These are phyloP conservation scores for Meloidogyne chitwoodi DNA, from an alignment of 1,140 invertebrate genomes.

Conservation along the genomic window DNA sequence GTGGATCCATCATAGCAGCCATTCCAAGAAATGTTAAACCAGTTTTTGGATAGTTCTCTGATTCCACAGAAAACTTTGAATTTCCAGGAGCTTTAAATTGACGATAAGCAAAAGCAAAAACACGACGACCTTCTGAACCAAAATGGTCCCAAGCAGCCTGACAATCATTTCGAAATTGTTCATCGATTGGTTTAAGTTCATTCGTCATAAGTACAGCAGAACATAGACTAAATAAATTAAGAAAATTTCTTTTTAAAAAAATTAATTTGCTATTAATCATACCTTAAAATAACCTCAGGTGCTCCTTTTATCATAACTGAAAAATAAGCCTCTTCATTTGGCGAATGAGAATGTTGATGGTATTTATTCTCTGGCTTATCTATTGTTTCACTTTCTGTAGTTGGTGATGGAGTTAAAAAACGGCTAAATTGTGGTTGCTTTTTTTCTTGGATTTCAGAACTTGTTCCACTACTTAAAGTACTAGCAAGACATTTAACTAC, in stretches of 20 bases:
- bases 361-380: neutral
- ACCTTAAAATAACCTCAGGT: constrained; percentile 34
- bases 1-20: constrained; percentile 57
- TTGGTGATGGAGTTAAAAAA: constrained; percentile 9
- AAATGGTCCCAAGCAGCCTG: constrained; percentile 40
- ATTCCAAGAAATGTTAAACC: constrained; percentile 52
- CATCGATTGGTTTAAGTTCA: constrained; percentile 45
- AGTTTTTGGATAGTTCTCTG: constrained; percentile 39
- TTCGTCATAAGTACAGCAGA: constrained; percentile 31
- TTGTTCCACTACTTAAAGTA: constrained; percentile 8
- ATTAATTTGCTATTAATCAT: neutral
- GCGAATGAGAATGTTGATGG: neutral
- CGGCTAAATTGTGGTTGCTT: neutral
- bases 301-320: constrained; percentile 59
- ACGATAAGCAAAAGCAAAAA: constrained; percentile 53
- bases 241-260: neutral
- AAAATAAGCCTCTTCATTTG: constrained; percentile 22
- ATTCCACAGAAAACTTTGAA: constrained; percentile 35
- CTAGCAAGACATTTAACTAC: constrained; percentile 43
- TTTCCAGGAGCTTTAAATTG: constrained; percentile 34
- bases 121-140: constrained; percentile 51
- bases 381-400: neutral
- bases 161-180: constrained; percentile 50
- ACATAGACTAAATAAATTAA: constrained; percentile 46
- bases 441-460: neutral